Evolutionary conservation across 1,140 invertebrate genomes (phyloP).

Genomic region (Pseudomyrmex dendroicus): DNA sequence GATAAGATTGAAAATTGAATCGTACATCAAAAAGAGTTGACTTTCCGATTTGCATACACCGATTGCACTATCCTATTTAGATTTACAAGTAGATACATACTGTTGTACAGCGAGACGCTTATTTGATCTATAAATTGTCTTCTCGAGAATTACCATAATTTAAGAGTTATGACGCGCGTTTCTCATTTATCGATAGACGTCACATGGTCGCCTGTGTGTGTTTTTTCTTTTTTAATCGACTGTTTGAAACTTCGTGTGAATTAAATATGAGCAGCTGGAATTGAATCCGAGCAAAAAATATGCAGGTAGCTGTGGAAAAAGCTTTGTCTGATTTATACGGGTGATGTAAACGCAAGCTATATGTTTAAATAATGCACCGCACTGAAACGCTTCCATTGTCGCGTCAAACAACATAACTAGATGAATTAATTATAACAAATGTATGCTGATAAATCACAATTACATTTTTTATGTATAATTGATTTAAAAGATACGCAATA

Average conservation of each 20-base stretch:
- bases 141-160: constrained; percentile 49
- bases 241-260: constrained; percentile 24
- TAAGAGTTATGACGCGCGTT: constrained; percentile 33
- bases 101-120: not conserved
- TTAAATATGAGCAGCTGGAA: constrained; percentile 39
- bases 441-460: not conserved
- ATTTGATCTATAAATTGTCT: constrained; percentile 18
- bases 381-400: constrained; percentile 3
- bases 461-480: constrained; percentile 1
- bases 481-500: constrained; percentile 4
- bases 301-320: not conserved
- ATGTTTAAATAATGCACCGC: constrained; percentile 24
- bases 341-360: constrained; percentile 27
- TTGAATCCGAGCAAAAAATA: constrained; percentile 32
- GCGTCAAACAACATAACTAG: not conserved
- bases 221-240: not conserved
- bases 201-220: not conserved
- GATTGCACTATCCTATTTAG: not conserved
- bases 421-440: constrained; percentile 21
- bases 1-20: constrained; percentile 34
- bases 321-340: constrained; percentile 47
- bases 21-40: not conserved
- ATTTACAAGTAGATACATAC: not conserved
- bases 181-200: constrained; percentile 40
- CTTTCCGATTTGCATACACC: not conserved